These are phyloP conservation scores for Xestia xanthographa DNA, from an alignment of 2,888 invertebrate species.

Conservation along the genomic window DNA sequence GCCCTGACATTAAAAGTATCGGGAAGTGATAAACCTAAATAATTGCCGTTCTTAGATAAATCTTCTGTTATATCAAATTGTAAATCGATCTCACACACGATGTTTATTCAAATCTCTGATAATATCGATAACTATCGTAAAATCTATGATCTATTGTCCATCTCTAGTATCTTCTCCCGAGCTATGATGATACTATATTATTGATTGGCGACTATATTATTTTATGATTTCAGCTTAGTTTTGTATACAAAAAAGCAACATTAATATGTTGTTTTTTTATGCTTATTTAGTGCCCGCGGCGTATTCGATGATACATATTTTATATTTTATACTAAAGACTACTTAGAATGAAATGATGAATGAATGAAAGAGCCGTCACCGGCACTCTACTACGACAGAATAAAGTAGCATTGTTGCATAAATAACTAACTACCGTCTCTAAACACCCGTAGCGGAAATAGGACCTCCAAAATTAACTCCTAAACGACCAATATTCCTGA, in stretches of 20 bases:
- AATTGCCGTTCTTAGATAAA: conserved; percentile 8
- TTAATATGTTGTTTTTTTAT: too few relatives aligned
- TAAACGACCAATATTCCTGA: neutral
- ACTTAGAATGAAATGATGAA: too few relatives aligned
- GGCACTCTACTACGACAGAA: too few relatives aligned
- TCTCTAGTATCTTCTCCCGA: neutral
- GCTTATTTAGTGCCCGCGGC: too few relatives aligned
- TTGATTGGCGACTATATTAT: neutral
- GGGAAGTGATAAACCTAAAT: conserved; percentile 39
- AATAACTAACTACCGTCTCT: too few relatives aligned
- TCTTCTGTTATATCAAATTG: neutral
- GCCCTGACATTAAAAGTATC: conserved; percentile 10
- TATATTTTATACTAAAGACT: too few relatives aligned
- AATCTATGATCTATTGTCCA: neutral
- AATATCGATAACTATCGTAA: neutral
- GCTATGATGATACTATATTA: neutral
- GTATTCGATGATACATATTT: too few relatives aligned
- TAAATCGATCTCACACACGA: neutral
- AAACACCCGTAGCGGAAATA: neutral
- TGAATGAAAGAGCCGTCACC: too few relatives aligned
- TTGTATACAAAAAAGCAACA: too few relatives aligned
- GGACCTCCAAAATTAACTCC: neutral
- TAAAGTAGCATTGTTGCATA: neutral
- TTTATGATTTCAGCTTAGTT: neutral
- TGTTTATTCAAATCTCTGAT: neutral